A percentile compares a stretch with the other conserved stretches of the same genome.
phyloP scores from a whole-genome alignment of 2,888 invertebrate genomes.

The Autographa gamma region DNA sequence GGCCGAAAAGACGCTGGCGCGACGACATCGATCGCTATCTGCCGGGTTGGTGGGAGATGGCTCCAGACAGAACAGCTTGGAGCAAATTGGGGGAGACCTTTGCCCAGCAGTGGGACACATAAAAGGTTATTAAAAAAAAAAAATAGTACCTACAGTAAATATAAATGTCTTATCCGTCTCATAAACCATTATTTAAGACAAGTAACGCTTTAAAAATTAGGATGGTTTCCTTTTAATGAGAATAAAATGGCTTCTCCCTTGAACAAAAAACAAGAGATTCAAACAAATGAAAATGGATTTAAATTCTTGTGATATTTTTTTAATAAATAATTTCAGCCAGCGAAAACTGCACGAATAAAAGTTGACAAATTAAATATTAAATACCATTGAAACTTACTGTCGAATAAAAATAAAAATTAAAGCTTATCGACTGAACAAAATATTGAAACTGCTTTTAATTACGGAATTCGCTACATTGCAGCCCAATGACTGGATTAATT shows the following conservation, averaged over 20 bases:
- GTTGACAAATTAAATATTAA: background rate
- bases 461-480: conserved; percentile 42
- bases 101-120: no score
- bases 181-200: background rate
- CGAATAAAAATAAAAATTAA: conserved; percentile 17
- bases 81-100: no score
- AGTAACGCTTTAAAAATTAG: conserved; percentile 2
- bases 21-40: no score
- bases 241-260: background rate
- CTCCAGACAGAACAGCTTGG: no score
- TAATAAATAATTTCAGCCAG: no score
- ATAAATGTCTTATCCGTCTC: background rate
- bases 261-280: no score
- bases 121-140: no score
- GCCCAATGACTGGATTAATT: conserved; percentile 54
- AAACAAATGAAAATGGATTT: no score
- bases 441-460: conserved; percentile 48
- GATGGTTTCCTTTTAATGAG: background rate
- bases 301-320: no score
- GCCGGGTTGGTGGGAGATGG: no score
- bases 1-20: no score
- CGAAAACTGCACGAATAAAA: background rate
- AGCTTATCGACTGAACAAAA: conserved; percentile 28
- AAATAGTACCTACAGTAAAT: no score
- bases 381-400: conserved; percentile 6